These are phyloP conservation scores for Coleophora flavipennella DNA, from an alignment of 2,888 invertebrate genomes.

Conservation along the genomic window DNA sequence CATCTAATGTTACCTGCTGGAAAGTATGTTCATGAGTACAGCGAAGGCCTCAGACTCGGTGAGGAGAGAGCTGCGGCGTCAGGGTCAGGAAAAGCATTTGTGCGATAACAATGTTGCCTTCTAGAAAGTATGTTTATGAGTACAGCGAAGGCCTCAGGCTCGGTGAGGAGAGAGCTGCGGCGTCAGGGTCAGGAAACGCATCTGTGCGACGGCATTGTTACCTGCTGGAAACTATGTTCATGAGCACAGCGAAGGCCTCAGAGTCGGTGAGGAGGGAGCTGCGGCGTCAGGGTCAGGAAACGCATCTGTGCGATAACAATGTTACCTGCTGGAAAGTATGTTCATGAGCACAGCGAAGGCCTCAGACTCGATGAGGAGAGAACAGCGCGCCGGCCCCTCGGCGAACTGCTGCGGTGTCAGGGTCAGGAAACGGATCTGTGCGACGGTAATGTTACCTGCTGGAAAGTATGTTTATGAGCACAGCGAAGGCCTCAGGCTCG, in stretches of 20 bases:
- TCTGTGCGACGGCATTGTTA: no score
- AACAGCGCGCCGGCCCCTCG: constrained; percentile 83
- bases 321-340: constrained; percentile 78
- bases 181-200: constrained; percentile 84
- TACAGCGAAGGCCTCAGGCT: constrained; percentile 85
- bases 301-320: no score
- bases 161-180: constrained; percentile 81
- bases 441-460: no score
- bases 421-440: constrained; percentile 86
- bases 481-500: constrained; percentile 84
- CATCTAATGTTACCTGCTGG: no score
- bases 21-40: constrained; percentile 88
- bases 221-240: constrained; percentile 84
- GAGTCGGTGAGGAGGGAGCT: constrained; percentile 80
- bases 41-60: constrained; percentile 84
- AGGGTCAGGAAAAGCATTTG: constrained; percentile 86
- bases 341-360: constrained; percentile 87
- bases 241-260: constrained; percentile 85
- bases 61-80: constrained; percentile 81
- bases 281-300: constrained; percentile 83
- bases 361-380: constrained; percentile 81
- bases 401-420: constrained; percentile 87
- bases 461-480: constrained; percentile 87
- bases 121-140: constrained; percentile 88
- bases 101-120: no score